Conservation (phyloP, 53 echinoderm and acorn worm species). For the Patiria pectinifera region DNA sequence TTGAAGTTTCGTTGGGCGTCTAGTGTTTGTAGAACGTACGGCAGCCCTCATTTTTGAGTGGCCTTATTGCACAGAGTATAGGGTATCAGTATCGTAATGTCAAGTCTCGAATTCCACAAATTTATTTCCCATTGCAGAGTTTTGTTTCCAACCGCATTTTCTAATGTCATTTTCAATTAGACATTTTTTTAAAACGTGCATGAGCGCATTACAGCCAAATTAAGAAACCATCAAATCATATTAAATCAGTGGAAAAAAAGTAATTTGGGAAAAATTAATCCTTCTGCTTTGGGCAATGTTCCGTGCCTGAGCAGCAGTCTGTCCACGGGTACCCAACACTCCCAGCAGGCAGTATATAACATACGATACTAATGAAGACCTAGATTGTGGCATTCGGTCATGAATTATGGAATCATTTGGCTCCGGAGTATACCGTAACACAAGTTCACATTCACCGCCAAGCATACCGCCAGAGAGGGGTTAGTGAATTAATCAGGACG, state of each 20-base stretch:
- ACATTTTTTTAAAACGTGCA: neutral
- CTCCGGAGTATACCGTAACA: neutral
- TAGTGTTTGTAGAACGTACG: too few relatives aligned
- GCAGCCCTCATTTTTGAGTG: too few relatives aligned
- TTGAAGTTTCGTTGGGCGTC: too few relatives aligned
- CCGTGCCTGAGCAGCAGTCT: neutral
- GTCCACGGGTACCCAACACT: neutral
- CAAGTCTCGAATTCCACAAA: too few relatives aligned
- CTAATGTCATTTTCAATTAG: neutral
- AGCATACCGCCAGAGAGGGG: neutral
- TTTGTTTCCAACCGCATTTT: neutral
- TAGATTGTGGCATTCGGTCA: neutral
- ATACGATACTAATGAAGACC: neutral
- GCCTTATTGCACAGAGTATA: too few relatives aligned
- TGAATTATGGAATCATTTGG: neutral
- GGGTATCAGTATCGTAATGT: too few relatives aligned
- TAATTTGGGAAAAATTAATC: neutral
- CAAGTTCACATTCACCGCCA: neutral
- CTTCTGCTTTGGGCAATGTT: neutral
- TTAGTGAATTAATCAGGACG: constrained; percentile 33
- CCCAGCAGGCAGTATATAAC: neutral
- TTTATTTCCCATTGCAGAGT: too few relatives aligned
- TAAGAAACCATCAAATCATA: neutral
- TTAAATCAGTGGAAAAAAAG: neutral
- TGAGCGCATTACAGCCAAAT: neutral